phyloP scores from a whole-genome alignment of 2,113 vertebrate species.

The Odocoileus hemionus region DNA sequence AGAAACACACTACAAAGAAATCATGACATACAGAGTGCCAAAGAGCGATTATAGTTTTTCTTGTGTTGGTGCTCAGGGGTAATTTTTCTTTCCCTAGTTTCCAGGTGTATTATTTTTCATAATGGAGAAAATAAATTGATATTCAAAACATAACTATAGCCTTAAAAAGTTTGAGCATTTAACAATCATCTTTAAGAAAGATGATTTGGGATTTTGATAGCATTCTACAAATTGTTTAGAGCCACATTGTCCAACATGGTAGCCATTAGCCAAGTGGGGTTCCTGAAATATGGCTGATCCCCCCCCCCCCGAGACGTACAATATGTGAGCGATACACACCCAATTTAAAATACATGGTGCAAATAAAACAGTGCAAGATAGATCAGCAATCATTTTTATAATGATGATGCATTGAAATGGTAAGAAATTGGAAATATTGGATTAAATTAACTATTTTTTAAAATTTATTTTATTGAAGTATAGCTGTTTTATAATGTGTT shows the following conservation, averaged over 20 bases:
- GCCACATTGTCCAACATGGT: rapidly evolving
- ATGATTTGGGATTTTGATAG: not conserved
- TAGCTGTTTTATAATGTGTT: not conserved
- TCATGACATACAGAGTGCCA: not conserved
- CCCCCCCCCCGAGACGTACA: rapidly evolving
- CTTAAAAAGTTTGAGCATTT: not conserved
- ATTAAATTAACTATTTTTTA: not conserved
- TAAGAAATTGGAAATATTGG: not conserved
- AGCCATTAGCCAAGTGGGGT: not conserved
- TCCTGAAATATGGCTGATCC: not conserved
- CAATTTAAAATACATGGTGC: not conserved
- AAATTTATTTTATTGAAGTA: not conserved
- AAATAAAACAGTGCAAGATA: not conserved
- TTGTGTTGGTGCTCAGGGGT: not conserved
- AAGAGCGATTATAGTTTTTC: not conserved
- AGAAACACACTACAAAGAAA: not conserved
- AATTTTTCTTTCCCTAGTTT: not conserved
- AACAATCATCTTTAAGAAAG: not conserved
- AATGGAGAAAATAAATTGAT: not conserved
- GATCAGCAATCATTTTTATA: not conserved
- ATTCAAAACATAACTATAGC: not conserved
- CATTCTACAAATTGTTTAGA: not conserved
- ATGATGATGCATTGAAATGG: not conserved
- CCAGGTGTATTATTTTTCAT: not conserved
- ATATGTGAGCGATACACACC: not conserved